Conservation (phyloP, 2,888 invertebrate genomes). For the Phortica magna region DNA sequence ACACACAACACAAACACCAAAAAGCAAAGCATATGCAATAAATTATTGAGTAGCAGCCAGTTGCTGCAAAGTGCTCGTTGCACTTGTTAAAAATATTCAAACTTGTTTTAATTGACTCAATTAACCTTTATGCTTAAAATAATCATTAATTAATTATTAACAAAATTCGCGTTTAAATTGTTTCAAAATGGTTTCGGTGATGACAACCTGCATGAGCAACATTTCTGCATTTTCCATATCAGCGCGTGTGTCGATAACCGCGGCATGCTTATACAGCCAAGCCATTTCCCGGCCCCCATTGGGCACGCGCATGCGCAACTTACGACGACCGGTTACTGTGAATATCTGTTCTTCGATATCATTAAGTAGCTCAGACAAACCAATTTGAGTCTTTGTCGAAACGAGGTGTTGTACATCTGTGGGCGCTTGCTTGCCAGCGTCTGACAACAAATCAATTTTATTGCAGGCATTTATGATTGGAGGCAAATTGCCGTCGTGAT, state of each 20-base stretch:
- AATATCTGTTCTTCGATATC: constrained; percentile 78
- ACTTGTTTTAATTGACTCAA: background rate
- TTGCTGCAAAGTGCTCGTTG: constrained; percentile 26
- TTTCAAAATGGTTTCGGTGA: constrained; percentile 80
- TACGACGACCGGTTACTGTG: constrained; percentile 79
- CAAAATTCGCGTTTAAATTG: constrained; percentile 79
- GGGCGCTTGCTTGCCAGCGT: background rate
- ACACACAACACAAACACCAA: constrained; percentile 30
- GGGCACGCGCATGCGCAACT: constrained; percentile 80
- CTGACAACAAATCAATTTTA: constrained; percentile 82
- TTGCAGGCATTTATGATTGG: constrained; percentile 85
- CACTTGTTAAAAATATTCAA: constrained; percentile 7
- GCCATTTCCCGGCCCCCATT: constrained; percentile 81
- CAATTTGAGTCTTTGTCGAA: constrained; percentile 78
- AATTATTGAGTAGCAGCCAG: constrained; percentile 38
- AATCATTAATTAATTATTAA: constrained; percentile 40
- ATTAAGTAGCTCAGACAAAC: constrained; percentile 70
- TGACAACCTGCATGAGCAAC: constrained; percentile 81
- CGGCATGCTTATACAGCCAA: constrained; percentile 84
- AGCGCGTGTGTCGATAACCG: constrained; percentile 79
- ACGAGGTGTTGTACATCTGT: constrained; percentile 68
- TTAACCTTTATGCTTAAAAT: background rate
- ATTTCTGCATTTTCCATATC: constrained; percentile 80
- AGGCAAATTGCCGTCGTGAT: constrained; percentile 55
- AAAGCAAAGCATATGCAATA: constrained; percentile 29